Conservation (phyloP, 2,797 vertebrate genomes). For the Eidolon dupreanum region DNA sequence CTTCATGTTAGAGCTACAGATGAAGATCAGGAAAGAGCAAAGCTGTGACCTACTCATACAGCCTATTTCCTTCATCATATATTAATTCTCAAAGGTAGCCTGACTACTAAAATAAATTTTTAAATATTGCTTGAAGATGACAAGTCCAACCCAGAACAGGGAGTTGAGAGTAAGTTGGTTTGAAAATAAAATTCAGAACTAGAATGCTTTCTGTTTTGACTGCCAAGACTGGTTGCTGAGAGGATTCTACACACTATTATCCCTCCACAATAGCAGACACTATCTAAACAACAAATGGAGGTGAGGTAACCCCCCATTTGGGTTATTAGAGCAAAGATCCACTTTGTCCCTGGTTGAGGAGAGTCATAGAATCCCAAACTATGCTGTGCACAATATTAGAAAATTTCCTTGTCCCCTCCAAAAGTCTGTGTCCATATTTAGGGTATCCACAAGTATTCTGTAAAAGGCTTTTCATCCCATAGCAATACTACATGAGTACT, state of each 20-base stretch:
- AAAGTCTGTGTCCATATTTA: not conserved
- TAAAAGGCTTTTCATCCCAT: not conserved
- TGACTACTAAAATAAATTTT: not conserved
- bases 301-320: rapidly evolving
- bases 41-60: not conserved
- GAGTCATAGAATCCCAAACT: rapidly evolving
- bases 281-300: not conserved
- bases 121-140: conserved; percentile 7
- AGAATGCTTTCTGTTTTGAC: not conserved
- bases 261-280: not conserved
- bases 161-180: not conserved
- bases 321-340: too few relatives aligned
- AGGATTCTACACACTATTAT: not conserved
- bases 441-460: not conserved
- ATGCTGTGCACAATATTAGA: not conserved
- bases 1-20: not conserved
- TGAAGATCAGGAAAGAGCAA: conserved; percentile 26
- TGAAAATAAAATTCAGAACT: not conserved
- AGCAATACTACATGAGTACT: not conserved
- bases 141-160: not conserved
- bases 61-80: not conserved
- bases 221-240: not conserved
- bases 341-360: not conserved
- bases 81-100: not conserved
- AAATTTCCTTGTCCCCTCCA: not conserved